Percentiles rank a stretch among this genome's conserved stretches.
phyloP scores from a whole-genome alignment of 2,797 vertebrate genomes.

The Lagodon rhomboides region DNA sequence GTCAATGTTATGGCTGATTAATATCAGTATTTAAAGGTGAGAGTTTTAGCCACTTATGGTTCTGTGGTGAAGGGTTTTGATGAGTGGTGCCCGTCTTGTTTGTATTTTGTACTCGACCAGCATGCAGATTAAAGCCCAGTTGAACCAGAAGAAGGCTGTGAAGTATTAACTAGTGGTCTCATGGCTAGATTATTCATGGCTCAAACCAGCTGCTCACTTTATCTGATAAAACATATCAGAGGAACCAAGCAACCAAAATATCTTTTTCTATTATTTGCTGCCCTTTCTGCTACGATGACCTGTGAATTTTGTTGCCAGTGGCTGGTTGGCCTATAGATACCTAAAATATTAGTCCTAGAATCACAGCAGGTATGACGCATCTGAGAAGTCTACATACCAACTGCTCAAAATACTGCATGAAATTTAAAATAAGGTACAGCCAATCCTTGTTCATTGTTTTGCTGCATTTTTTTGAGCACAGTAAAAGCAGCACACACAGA shows the following conservation, averaged over 20 bases:
- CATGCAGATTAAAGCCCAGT: not conserved
- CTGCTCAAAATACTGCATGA: not conserved
- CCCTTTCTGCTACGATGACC: slow-evolving; percentile 1
- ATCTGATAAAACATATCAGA: slow-evolving; percentile 1
- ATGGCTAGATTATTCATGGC: not conserved
- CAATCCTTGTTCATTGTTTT: slow-evolving; percentile 7
- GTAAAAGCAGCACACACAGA: not conserved
- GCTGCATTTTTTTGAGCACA: not conserved
- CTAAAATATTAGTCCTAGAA: not conserved
- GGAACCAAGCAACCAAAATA: not conserved
- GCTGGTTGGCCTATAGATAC: not conserved
- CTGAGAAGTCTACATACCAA: not conserved
- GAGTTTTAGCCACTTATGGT: not conserved
- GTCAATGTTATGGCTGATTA: no score
- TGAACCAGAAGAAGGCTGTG: not conserved
- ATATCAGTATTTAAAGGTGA: not conserved
- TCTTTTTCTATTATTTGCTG: not conserved
- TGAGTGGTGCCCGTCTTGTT: not conserved
- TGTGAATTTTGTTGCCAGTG: not conserved
- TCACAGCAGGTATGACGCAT: not conserved
- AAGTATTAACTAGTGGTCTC: not conserved
- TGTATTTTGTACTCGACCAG: no score
- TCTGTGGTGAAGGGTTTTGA: not conserved
- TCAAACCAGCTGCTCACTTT: not conserved
- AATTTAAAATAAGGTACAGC: not conserved